Conservation (phyloP, 2,888 invertebrate species). For the Tachina lurida region DNA sequence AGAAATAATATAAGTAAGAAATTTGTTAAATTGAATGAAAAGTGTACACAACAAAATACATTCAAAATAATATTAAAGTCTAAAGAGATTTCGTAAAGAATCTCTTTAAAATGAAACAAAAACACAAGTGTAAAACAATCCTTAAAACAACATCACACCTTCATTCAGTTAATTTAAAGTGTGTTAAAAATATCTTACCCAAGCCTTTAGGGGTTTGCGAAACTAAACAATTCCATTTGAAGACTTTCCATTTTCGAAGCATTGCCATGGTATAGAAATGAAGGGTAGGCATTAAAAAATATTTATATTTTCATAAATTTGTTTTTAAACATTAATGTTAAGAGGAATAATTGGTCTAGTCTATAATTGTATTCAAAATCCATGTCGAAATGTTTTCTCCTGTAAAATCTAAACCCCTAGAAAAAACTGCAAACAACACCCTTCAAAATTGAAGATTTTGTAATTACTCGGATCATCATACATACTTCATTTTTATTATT, state of each 20-base stretch:
- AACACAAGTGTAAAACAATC: constrained; percentile 58
- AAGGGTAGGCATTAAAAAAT: constrained; percentile 8
- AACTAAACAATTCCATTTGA: constrained; percentile 60
- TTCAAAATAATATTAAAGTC: constrained; percentile 57
- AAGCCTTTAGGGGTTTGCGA: constrained; percentile 3
- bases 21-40: constrained; percentile 50
- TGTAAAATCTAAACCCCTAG: constrained; percentile 20
- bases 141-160: constrained; percentile 29
- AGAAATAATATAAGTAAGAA: constrained; percentile 57
- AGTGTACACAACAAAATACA: constrained; percentile 53
- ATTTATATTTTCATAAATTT: constrained; percentile 45
- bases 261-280: constrained; percentile 54
- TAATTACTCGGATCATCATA: constrained; percentile 13
- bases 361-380: constrained; percentile 34
- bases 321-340: constrained; percentile 40
- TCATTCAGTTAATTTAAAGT: constrained; percentile 3
- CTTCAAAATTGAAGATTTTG: constrained; percentile 31
- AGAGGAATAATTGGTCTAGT: constrained; percentile 55
- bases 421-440: constrained; percentile 12
- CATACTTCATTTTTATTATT: constrained; percentile 20
- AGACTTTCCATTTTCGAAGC: constrained; percentile 67
- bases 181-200: constrained; percentile 21
- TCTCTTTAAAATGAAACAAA: constrained; percentile 38
- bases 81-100: constrained; percentile 22
- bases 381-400: constrained; percentile 19